These are phyloP conservation scores for Gobiocypris rarus DNA, from an alignment of 2,113 vertebrate species.

Conservation along the genomic window DNA sequence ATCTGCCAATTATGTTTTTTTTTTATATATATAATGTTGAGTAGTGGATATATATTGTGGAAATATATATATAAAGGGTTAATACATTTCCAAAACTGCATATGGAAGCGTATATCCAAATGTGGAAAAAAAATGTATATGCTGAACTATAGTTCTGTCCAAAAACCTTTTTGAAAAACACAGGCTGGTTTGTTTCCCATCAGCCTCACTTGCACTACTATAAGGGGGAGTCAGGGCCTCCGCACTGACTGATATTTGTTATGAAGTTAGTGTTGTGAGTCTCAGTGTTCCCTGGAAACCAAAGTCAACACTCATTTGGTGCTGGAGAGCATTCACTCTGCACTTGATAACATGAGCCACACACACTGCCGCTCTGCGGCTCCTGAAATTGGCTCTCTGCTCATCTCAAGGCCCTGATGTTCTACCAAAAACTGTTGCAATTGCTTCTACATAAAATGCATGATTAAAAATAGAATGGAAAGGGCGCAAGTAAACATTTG, in stretches of 20 bases:
- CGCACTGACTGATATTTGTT: slow-evolving; percentile 71
- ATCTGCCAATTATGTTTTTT: too few relatives aligned
- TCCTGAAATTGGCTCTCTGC: slow-evolving; percentile 42
- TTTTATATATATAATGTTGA: too few relatives aligned
- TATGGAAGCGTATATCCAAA: too few relatives aligned
- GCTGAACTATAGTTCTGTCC: slow-evolving; percentile 1
- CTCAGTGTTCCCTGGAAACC: slow-evolving; percentile 68
- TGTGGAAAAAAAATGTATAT: background rate
- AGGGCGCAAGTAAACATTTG: background rate
- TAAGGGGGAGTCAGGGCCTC: slow-evolving; percentile 62
- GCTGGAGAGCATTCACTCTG: slow-evolving; percentile 70
- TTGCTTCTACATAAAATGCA: slow-evolving; percentile 18
- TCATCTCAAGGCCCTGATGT: slow-evolving; percentile 28
- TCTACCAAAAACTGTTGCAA: slow-evolving; percentile 25
- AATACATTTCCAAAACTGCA: too few relatives aligned
- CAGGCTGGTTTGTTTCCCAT: slow-evolving; percentile 36
- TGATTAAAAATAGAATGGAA: slow-evolving; percentile 15
- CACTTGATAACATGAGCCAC: slow-evolving; percentile 65
- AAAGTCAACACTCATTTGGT: slow-evolving; percentile 66
- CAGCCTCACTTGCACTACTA: slow-evolving; percentile 46
- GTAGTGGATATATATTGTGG: too few relatives aligned
- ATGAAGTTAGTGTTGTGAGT: slow-evolving; percentile 69
- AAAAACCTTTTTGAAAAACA: slow-evolving; percentile 20
- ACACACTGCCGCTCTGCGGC: slow-evolving; percentile 43
- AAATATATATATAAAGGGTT: too few relatives aligned